Evolutionary conservation across 2,113 vertebrate species (phyloP), one percentile per base, ranked within the genome.

Genomic region (Eptesicus fuscus): DNA sequence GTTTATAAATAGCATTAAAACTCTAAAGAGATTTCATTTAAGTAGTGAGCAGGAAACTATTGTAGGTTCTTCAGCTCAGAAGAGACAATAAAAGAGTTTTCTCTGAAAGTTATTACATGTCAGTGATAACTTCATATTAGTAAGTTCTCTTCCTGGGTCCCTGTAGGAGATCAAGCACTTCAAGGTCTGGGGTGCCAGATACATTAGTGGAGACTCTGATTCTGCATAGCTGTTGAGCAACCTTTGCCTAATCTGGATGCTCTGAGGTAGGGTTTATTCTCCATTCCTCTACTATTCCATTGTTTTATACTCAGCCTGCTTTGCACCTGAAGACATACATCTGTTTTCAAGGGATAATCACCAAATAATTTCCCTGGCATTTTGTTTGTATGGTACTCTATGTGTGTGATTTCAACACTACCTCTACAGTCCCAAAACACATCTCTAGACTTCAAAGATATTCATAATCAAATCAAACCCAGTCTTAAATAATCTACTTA

Each of bases 371-470:
- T 84, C 70, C 61, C 47, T 5, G 10, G 17, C 14, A 47, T 44
- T 82, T 28, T 67, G 28, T 59, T 56, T 7, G 51, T 67, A 69
- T 47, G 42, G 14, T 73, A 84, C 53, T 56, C 25, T 85, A 77
- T 35, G 56, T 56, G 42, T 88, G 59, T 53, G 59, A 95, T 71
- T 90, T 88, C 84, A 84, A 93, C 37, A 87, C 42, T 90, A 42
- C 28, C 35, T 42, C 63, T 53, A 67, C 49, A 16, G 22, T 83
- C 73, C 69, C 87, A 94, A 94, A 95, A 95, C 35, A 91, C 12
- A 87, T 74, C 37, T 84, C 44, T 40, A 89, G 37, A 61, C 30
- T 91, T 94, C 78, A 61, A 94, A 90, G 35, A 80, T 61, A 32
- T 63, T 69, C 84, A 56, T 53, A 69, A 84, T 61, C 20, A 88